Conservation (phyloP, 1,140 invertebrate genomes). For the Penaeus chinensis region DNA sequence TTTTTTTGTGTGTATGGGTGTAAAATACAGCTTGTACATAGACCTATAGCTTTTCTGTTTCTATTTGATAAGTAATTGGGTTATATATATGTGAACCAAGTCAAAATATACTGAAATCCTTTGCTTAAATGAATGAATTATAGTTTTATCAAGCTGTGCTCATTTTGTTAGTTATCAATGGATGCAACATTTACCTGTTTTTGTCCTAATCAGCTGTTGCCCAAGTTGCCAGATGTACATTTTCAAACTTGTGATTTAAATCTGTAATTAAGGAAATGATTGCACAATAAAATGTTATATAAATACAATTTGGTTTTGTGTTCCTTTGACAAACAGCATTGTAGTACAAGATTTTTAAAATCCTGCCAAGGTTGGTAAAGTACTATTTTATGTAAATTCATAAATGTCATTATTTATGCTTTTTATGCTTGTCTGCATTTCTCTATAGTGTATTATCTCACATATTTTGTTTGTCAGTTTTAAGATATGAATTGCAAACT, state of each 20-base stretch:
- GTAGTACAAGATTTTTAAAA: no score
- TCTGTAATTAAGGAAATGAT: conserved; percentile 38
- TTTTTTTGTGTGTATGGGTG: conserved; percentile 36
- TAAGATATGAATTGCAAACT: no score
- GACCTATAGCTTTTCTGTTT: conserved; percentile 11
- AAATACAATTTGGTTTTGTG: neutral
- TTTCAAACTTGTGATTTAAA: conserved; percentile 34
- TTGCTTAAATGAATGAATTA: conserved; percentile 15
- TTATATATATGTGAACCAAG: conserved; percentile 16
- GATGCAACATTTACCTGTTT: conserved; percentile 5
- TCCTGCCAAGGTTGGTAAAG: no score
- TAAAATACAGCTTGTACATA: conserved; percentile 43
- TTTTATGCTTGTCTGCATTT: no score
- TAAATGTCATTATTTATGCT: no score
- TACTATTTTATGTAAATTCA: no score
- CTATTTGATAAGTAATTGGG: conserved; percentile 19
- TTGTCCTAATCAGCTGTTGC: conserved; percentile 22
- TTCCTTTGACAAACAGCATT: no score
- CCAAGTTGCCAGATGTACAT: conserved; percentile 41
- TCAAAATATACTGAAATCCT: no score
- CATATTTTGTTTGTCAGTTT: no score
- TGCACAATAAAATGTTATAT: conserved; percentile 51
- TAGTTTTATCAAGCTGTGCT: conserved; percentile 10
- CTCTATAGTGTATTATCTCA: no score
- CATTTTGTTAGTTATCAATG: neutral